These are phyloP conservation scores for Danio kyathit DNA, from an alignment of 2,797 vertebrate genomes.

Conservation along the genomic window DNA sequence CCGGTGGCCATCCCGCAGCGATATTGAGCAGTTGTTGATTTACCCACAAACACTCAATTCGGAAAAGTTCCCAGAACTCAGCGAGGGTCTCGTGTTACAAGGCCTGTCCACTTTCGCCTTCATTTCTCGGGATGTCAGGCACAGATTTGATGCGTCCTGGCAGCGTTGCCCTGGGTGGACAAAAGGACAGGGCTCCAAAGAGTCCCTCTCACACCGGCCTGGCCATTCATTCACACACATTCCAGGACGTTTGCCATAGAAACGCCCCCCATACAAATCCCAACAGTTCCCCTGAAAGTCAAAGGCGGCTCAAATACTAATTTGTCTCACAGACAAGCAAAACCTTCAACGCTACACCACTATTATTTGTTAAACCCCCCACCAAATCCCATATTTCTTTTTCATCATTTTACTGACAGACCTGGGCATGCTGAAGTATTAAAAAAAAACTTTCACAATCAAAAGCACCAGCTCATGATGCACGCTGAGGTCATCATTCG, in stretches of 20 bases:
- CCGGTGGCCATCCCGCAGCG: background rate
- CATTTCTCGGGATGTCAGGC: constrained; percentile 46
- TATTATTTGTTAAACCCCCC: constrained; percentile 46
- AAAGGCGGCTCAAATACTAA: constrained; percentile 58
- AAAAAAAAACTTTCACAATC: constrained; percentile 12
- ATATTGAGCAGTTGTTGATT: constrained; percentile 31
- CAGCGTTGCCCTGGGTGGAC: constrained; percentile 38
- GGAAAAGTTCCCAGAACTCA: constrained; percentile 43
- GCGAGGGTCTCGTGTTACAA: constrained; percentile 35
- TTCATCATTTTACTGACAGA: background rate
- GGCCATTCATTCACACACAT: constrained; percentile 58
- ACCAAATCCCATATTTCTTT: background rate
- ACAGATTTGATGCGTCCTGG: constrained; percentile 44
- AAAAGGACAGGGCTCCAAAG: constrained; percentile 57
- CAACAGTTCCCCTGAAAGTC: constrained; percentile 57
- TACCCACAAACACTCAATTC: constrained; percentile 46
- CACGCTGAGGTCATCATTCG: background rate
- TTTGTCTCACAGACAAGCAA: constrained; percentile 60
- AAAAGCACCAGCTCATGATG: background rate
- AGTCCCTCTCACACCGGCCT: constrained; percentile 48
- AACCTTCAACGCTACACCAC: constrained; percentile 36
- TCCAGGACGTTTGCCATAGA: constrained; percentile 67
- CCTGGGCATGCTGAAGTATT: background rate
- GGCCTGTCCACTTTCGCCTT: constrained; percentile 37
- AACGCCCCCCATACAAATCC: constrained; percentile 55